Evolutionary conservation across 2,113 vertebrate genomes (phyloP).

Genomic region (Pavo muticus): DNA sequence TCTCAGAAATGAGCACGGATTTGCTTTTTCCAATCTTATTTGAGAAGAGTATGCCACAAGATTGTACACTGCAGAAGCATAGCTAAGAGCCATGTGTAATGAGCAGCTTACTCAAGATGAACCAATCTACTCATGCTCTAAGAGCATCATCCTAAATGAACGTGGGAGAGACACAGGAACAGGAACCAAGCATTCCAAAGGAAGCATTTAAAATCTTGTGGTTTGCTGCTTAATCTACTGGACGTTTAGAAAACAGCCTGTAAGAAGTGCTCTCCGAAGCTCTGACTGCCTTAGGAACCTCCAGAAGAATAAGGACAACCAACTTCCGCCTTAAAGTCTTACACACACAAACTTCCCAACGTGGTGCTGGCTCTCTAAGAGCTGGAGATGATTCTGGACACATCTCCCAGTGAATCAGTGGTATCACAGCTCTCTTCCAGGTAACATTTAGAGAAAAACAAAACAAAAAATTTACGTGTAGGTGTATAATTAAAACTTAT

Average conservation of each 20-base stretch:
- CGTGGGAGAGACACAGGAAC: background rate
- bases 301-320: background rate
- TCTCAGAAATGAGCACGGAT: background rate
- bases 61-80: background rate
- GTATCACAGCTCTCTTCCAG: background rate
- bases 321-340: background rate
- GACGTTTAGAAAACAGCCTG: background rate
- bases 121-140: background rate
- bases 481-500: background rate
- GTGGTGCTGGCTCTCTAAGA: background rate
- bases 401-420: background rate
- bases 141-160: fast-evolving
- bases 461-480: fast-evolving
- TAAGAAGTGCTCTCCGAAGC: background rate
- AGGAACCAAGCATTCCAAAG: background rate
- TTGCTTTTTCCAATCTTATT: background rate
- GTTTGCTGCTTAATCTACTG: background rate
- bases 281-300: background rate
- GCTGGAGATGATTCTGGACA: background rate
- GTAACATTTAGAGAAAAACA: background rate
- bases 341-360: background rate
- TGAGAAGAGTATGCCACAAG: background rate
- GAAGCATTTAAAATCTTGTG: background rate
- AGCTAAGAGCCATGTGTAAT: background rate
- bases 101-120: background rate